Conservation (phyloP, 2,113 vertebrate genomes). For the Promerops cafer region DNA sequence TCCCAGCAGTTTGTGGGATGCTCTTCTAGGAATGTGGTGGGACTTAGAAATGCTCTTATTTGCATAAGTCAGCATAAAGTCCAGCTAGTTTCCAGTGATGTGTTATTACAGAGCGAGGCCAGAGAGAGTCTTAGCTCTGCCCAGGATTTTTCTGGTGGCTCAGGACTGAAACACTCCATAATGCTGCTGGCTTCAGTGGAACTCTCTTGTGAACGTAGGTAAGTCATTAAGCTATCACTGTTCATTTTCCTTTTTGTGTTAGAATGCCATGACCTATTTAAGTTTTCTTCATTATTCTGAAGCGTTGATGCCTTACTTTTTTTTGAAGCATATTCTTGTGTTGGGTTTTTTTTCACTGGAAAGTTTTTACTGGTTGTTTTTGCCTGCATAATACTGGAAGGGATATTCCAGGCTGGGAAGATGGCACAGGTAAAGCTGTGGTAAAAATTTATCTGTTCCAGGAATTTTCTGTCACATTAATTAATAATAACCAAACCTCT, state of each 20-base stretch:
- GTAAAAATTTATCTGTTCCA: neutral
- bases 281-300: neutral
- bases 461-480: neutral
- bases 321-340: neutral
- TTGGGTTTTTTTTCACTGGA: neutral
- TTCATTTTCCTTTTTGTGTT: neutral
- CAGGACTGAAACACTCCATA: neutral
- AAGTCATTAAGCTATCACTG: neutral
- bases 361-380: neutral
- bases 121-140: neutral
- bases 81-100: neutral
- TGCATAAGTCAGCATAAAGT: neutral
- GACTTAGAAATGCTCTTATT: neutral
- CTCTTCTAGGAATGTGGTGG: neutral
- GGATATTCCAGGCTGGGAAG: neutral
- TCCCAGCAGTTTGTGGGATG: neutral
- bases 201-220: neutral
- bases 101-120: neutral
- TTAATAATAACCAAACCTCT: neutral
- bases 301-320: neutral
- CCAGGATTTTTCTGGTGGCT: neutral
- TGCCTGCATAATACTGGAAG: neutral
- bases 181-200: neutral
- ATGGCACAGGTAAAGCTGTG: neutral
- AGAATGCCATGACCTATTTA: neutral